Evolutionary conservation across 2,113 vertebrate genomes (phyloP).

Genomic region (Conger conger): DNA sequence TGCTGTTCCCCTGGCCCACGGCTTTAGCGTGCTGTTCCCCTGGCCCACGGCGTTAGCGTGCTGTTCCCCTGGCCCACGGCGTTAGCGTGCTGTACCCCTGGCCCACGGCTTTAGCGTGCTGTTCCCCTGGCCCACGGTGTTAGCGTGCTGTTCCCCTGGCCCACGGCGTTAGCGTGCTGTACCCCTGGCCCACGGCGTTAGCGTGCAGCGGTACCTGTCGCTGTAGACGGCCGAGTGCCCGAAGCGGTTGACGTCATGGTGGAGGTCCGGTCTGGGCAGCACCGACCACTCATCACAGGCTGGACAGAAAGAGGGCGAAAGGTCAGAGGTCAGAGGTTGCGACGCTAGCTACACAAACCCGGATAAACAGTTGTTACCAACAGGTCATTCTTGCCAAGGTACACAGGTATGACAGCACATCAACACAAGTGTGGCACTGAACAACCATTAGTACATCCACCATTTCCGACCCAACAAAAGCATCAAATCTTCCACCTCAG

Average conservation of each 20-base stretch:
- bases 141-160: too few relatives aligned
- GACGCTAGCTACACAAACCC: too few relatives aligned
- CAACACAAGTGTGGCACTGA: background rate
- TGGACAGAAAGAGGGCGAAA: slow-evolving; percentile 44
- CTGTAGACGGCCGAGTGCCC: slow-evolving; percentile 86
- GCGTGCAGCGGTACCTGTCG: slow-evolving; percentile 75
- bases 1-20: too few relatives aligned
- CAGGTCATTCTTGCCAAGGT: background rate
- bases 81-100: too few relatives aligned
- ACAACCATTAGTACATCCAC: background rate
- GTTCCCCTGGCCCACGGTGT: slow-evolving; percentile 62
- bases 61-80: slow-evolving; percentile 63
- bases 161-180: background rate
- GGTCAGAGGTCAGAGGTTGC: background rate
- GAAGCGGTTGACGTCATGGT: slow-evolving; percentile 89
- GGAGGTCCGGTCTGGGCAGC: slow-evolving; percentile 82
- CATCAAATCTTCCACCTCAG: too few relatives aligned
- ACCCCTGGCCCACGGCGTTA: background rate
- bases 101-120: background rate
- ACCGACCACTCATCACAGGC: slow-evolving; percentile 91
- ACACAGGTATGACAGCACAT: background rate
- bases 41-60: background rate
- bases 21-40: too few relatives aligned
- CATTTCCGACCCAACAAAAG: background rate
- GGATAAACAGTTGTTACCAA: background rate